These are phyloP conservation scores for Anolis sagrei DNA, from an alignment of 2,113 vertebrate species.

Conservation along the genomic window DNA sequence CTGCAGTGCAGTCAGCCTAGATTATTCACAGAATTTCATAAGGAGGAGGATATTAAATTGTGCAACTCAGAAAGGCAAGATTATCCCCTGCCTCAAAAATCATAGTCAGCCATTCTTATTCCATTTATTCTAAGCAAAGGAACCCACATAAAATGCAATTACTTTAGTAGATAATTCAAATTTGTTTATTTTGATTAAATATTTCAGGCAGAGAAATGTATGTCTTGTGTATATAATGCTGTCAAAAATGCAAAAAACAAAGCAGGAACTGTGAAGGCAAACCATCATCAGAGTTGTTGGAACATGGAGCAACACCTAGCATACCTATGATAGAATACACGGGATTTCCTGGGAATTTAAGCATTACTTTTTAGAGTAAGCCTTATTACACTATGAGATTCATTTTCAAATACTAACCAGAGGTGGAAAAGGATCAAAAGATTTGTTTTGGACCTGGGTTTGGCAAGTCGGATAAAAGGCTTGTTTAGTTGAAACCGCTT, in stretches of 20 bases:
- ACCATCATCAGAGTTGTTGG: too few species aligned
- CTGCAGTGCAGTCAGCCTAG: neutral
- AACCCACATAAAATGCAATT: constrained; percentile 20
- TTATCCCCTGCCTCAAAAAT: neutral
- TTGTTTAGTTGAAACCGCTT: neutral
- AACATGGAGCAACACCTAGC: too few species aligned
- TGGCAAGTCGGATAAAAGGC: neutral
- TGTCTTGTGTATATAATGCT: neutral
- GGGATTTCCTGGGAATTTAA: neutral
- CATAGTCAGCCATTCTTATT: constrained; percentile 28
- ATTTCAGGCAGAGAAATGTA: neutral
- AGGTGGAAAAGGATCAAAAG: neutral
- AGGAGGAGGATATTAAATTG: constrained; percentile 25
- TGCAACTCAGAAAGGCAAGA: neutral
- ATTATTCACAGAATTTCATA: constrained; percentile 39
- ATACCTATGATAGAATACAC: too few species aligned
- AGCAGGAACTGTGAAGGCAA: neutral
- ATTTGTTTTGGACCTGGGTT: neutral
- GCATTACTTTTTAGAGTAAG: neutral
- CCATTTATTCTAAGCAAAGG: constrained; percentile 2
- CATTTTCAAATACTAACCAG: neutral
- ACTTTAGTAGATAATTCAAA: neutral
- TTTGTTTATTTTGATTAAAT: neutral
- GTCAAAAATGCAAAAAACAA: neutral
- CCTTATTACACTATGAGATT: neutral